Percentiles rank a stretch among this genome's conserved stretches.
Evolutionary conservation across 1,140 invertebrate species (phyloP).

Genomic region (Cyphomyrmex costatus): DNA sequence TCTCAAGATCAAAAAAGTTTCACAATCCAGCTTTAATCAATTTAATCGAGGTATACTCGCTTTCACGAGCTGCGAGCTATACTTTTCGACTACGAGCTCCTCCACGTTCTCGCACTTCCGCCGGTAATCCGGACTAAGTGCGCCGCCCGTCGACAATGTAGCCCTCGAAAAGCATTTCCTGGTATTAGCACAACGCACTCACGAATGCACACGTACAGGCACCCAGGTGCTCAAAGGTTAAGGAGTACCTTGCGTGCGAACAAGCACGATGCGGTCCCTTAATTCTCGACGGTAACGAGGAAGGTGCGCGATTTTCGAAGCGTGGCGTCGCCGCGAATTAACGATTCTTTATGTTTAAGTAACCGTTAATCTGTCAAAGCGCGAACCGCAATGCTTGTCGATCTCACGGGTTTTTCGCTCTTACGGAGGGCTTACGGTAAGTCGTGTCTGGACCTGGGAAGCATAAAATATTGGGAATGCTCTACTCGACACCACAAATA

Average conservation of each 20-base stretch:
- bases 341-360: constrained; percentile 55
- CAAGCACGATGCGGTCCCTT: constrained; percentile 36
- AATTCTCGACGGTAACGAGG: constrained; percentile 56
- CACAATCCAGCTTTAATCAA: constrained; percentile 66
- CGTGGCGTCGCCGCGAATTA: constrained; percentile 35
- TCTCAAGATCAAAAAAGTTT: constrained; percentile 71
- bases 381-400: constrained; percentile 29
- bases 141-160: constrained; percentile 46
- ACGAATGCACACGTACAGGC: constrained; percentile 19
- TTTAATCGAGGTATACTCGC: constrained; percentile 67
- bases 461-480: background rate
- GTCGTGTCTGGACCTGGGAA: background rate
- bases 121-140: constrained; percentile 58
- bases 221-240: constrained; percentile 39
- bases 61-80: constrained; percentile 12
- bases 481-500: background rate
- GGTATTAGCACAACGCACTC: constrained; percentile 46
- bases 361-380: constrained; percentile 63
- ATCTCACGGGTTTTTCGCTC: constrained; percentile 26
- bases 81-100: constrained; percentile 37
- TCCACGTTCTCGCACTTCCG: constrained; percentile 32
- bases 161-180: constrained; percentile 53
- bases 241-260: constrained; percentile 34
- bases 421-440: constrained; percentile 13
- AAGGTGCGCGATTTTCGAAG: constrained; percentile 30